Evolutionary conservation across 2,797 vertebrate species (phyloP).

Genomic region (Knipowitschia caucasica): DNA sequence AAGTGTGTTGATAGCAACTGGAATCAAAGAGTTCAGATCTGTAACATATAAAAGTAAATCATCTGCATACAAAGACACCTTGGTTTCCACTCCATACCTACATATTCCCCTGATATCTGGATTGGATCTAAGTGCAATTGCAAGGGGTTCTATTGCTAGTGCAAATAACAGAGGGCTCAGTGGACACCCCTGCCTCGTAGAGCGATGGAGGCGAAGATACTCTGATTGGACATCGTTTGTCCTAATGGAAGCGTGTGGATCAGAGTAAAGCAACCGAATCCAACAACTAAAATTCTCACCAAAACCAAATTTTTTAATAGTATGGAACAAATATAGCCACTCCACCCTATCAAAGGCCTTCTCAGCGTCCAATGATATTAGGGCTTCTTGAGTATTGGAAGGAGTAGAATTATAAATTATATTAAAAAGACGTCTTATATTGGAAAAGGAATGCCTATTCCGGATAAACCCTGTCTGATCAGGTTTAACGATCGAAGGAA

Average conservation of each 20-base stretch:
- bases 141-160: too few relatives aligned
- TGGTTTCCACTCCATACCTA: not conserved
- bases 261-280: not conserved
- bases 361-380: not conserved
- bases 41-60: conserved; percentile 3
- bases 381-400: not conserved
- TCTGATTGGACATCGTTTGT: not conserved
- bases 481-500: not conserved
- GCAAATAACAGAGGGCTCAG: too few relatives aligned
- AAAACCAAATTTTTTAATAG: not conserved
- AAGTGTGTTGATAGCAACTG: not conserved
- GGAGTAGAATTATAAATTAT: not conserved
- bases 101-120: not conserved
- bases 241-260: not conserved
- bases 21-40: not conserved
- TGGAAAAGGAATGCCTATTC: conserved; percentile 4
- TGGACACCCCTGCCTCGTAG: too few relatives aligned
- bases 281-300: not conserved
- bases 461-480: not conserved
- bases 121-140: too few relatives aligned
- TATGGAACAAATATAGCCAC: not conserved
- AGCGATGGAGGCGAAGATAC: not conserved
- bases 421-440: not conserved
- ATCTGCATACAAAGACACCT: conserved; percentile 1
- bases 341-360: too few relatives aligned